A percentile compares a stretch with the other conserved stretches of the same genome.
phyloP scores from a whole-genome alignment of 92 coral and sea anemone genomes.

The Porites rus region DNA sequence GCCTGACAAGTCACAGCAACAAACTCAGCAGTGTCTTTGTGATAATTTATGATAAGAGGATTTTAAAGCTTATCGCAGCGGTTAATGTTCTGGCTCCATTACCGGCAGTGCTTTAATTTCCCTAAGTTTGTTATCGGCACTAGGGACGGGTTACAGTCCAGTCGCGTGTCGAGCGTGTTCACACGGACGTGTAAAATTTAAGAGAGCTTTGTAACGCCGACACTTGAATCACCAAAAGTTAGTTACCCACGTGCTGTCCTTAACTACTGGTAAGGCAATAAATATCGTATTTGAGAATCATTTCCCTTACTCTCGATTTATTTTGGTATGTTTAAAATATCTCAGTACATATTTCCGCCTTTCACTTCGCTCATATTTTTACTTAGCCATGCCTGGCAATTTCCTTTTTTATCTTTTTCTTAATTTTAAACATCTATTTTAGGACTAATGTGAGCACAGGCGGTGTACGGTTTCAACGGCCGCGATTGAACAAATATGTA shows the following conservation, averaged over 20 bases:
- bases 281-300: background rate
- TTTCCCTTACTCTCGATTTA: background rate
- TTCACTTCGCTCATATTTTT: too few species aligned
- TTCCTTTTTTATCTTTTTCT: too few species aligned
- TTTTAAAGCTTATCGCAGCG: background rate
- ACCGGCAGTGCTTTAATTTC: slow-evolving; percentile 20
- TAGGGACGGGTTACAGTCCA: background rate
- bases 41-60: too few species aligned
- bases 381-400: too few species aligned
- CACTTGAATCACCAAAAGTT: background rate
- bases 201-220: background rate
- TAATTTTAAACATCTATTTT: too few species aligned
- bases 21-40: background rate
- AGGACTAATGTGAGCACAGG: background rate
- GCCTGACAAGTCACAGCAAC: background rate
- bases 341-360: too few species aligned
- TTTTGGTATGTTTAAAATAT: background rate
- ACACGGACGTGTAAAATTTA: background rate
- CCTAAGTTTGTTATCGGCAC: background rate
- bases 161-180: background rate
- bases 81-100: background rate
- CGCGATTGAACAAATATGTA: slow-evolving; percentile 19
- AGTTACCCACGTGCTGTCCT: background rate
- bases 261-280: background rate
- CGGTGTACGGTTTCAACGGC: background rate